Conservation (phyloP, 1,140 invertebrate species). For the Drosophila jambulina region DNA sequence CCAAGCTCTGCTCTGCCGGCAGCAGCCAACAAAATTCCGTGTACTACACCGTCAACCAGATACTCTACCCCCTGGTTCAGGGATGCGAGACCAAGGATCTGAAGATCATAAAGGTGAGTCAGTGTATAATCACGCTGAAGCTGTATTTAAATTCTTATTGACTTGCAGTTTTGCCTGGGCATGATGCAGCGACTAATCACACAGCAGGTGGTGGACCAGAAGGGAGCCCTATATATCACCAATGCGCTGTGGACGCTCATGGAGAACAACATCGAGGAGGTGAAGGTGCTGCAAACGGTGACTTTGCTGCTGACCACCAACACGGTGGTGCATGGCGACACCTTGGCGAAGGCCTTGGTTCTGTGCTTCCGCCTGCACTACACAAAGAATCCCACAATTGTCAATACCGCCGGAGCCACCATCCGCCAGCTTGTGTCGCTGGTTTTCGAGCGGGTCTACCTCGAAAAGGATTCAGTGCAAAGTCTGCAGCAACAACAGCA, state of each 20-base stretch:
- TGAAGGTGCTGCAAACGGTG: constrained; percentile 98
- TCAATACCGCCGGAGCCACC: constrained; percentile 98
- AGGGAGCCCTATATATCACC: constrained; percentile 96
- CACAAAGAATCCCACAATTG: constrained; percentile 94
- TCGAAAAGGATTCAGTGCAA: constrained; percentile 86
- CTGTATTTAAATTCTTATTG: too few species aligned
- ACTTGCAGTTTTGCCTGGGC: constrained; percentile 94
- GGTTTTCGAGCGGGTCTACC: constrained; percentile 97
- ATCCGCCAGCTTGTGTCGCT: constrained; percentile 98
- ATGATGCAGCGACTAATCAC: constrained; percentile 95
- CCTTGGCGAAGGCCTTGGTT: constrained; percentile 97
- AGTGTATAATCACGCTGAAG: too few species aligned
- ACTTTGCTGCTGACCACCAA: constrained; percentile 97
- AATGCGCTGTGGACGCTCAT: constrained; percentile 97
- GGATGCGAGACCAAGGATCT: constrained; percentile 99
- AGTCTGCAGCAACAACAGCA: constrained; percentile 61
- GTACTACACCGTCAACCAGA: constrained; percentile 95
- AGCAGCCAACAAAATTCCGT: constrained; percentile 92
- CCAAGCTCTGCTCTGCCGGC: constrained; percentile 93
- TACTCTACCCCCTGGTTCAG: constrained; percentile 98
- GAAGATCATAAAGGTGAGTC: constrained; percentile 95
- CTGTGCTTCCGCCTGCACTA: constrained; percentile 98
- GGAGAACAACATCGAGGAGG: constrained; percentile 96
- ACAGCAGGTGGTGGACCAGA: constrained; percentile 93
- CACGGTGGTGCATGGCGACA: constrained; percentile 96